Evolutionary conservation across 1,140 invertebrate genomes (phyloP).

Genomic region (Drosophila equinoxialis): DNA sequence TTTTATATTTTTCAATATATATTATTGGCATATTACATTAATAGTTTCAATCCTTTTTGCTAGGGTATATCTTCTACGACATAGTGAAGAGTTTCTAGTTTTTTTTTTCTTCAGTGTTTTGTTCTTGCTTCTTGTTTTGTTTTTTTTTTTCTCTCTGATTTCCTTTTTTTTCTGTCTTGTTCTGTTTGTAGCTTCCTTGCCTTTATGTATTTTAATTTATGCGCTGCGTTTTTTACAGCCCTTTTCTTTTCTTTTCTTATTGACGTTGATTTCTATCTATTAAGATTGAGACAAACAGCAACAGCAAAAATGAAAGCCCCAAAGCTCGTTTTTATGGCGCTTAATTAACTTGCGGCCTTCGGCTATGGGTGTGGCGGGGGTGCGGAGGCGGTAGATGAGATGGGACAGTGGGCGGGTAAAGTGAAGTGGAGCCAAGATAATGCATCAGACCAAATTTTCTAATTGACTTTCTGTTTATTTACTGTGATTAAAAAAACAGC

Average conservation of each 20-base stretch:
- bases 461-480: constrained; percentile 75
- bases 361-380: background rate
- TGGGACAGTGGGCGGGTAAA: background rate
- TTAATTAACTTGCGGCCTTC: constrained; percentile 68
- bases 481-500: constrained; percentile 64
- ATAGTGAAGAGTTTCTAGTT: background rate
- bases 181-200: constrained; percentile 75
- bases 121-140: constrained; percentile 27
- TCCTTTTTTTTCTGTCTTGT: constrained; percentile 26
- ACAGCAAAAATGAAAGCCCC: constrained; percentile 16
- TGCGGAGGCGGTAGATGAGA: background rate
- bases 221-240: constrained; percentile 33
- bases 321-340: constrained; percentile 78
- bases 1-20: background rate
- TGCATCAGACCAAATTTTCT: constrained; percentile 63
- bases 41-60: background rate
- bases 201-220: constrained; percentile 80
- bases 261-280: constrained; percentile 75
- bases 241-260: constrained; percentile 41
- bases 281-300: constrained; percentile 69
- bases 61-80: background rate
- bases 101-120: constrained; percentile 1
- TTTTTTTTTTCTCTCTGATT: constrained; percentile 47
- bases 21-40: no score
- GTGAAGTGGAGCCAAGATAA: background rate